Base-by-base conservation (phyloP, 2,797 vertebrate genomes). In the Scleropages formosus region DNA sequence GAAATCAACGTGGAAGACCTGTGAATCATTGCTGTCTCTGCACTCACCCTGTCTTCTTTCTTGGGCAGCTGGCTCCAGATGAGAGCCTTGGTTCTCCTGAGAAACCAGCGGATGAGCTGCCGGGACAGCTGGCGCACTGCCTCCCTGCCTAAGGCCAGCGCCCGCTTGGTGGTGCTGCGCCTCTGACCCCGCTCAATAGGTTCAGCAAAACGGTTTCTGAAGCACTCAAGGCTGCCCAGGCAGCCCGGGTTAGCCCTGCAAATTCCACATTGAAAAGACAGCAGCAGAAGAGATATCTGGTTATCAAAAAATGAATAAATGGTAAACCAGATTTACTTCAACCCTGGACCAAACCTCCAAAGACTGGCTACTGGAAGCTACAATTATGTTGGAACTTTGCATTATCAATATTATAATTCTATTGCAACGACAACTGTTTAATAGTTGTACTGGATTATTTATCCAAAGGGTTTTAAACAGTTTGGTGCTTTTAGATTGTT, bases 151-250 rank as follows among this genome's bases (percentile, higher is more conserved):
- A 91, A 94, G 24, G 97, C 97, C 4, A 99, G 86, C 61, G 92
- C 88, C 77, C 96, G 93, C 87, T 96, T 98, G 56, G 95, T 97
- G 49, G 93, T 95, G 51, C 90, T 98, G 84, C 98, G 94, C 78
- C 90, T 94, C 85, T 98, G 97, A 11, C 95, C 96, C 77, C 92
- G 92, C 82, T 98, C 97, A 75, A 99, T 93, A 12, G 94, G 95
- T 80, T 97, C 93, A 74, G 94, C 94, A 90, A 95, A 95, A 22
- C 85, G 90, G 82, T 88, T 95, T 88, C 93, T 95, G 81, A 99
- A 99, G 77, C 90, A 69, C 1, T 75, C 85, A 81, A 87, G 83
- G 77, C 80, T 93, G 64, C 95, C 95, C 74, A 99, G 86, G 88
- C 95, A 97, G 82, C 94, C 92, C 67, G 96, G 96, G 78, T 93